These are phyloP conservation scores for Sebastes minor DNA, from an alignment of 2,797 vertebrate species.

Conservation along the genomic window DNA sequence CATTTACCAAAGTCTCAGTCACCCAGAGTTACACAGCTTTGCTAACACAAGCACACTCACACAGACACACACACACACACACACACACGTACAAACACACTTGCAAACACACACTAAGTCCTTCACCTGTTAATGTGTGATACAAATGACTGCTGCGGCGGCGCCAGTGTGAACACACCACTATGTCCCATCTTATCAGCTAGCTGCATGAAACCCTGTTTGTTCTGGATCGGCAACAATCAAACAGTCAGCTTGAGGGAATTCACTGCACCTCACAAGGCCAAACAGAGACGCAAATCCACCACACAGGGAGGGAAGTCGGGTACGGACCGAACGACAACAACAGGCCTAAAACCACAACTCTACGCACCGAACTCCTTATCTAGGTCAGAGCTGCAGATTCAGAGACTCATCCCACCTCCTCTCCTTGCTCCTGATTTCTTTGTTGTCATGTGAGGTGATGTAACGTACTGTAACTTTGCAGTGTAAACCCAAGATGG, in stretches of 20 bases:
- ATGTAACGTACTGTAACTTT: slow-evolving; percentile 77
- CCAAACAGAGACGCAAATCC: slow-evolving; percentile 56
- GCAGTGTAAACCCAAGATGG: slow-evolving; percentile 59
- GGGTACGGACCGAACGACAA: slow-evolving; percentile 61
- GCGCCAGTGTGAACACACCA: slow-evolving; percentile 64
- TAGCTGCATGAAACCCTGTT: slow-evolving; percentile 69
- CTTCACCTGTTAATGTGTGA: slow-evolving; percentile 77
- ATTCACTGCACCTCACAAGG: slow-evolving; percentile 55
- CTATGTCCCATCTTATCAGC: slow-evolving; percentile 70
- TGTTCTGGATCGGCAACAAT: slow-evolving; percentile 75
- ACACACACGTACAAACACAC: not conserved
- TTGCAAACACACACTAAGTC: slow-evolving; percentile 42
- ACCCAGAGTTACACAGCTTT: slow-evolving; percentile 22
- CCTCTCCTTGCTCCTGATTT: slow-evolving; percentile 41
- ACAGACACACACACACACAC: not conserved
- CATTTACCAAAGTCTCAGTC: slow-evolving; percentile 66
- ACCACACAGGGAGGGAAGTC: slow-evolving; percentile 38
- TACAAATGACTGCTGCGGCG: slow-evolving; percentile 58
- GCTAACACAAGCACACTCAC: slow-evolving; percentile 29
- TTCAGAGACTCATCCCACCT: slow-evolving; percentile 57
- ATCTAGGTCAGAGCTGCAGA: slow-evolving; percentile 79
- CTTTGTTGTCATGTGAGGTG: slow-evolving; percentile 68
- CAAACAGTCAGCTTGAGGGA: slow-evolving; percentile 54
- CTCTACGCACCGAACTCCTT: slow-evolving; percentile 57
- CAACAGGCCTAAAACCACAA: slow-evolving; percentile 59